Evolutionary conservation across 2,888 invertebrate genomes (phyloP).

Genomic region (Drosophila mulleri): DNA sequence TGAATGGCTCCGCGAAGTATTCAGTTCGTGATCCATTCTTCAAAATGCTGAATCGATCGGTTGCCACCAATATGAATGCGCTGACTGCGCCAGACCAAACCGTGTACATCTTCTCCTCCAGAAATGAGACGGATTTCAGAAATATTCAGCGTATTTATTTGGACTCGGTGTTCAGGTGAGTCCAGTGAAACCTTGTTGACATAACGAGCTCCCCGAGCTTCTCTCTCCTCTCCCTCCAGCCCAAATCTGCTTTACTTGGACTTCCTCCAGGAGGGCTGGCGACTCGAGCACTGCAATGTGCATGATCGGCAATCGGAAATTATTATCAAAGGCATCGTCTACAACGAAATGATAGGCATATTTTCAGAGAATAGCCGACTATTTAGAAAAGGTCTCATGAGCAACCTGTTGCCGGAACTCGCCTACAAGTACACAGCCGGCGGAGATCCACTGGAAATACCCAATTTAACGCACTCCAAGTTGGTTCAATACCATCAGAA

Average conservation of each 20-base stretch:
- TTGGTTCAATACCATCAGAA: conserved; percentile 92
- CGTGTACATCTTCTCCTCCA: conserved; percentile 96
- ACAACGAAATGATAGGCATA: conserved; percentile 99
- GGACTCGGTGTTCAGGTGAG: conserved; percentile 93
- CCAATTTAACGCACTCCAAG: conserved; percentile 91
- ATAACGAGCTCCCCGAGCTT: neutral
- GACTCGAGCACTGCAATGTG: conserved; percentile 92
- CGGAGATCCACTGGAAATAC: conserved; percentile 95
- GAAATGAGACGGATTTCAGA: conserved; percentile 93
- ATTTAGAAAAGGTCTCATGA: conserved; percentile 90
- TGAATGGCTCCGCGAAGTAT: conserved; percentile 95
- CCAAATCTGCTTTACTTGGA: conserved; percentile 93
- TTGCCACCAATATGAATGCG: conserved; percentile 98
- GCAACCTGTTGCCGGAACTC: conserved; percentile 90
- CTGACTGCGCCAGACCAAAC: conserved; percentile 96
- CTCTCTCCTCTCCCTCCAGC: conserved; percentile 53
- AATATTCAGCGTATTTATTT: conserved; percentile 96
- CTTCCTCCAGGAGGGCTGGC: conserved; percentile 98
- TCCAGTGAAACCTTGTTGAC: neutral
- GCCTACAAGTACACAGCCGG: conserved; percentile 95
- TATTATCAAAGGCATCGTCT: conserved; percentile 96
- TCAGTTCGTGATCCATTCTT: conserved; percentile 98
- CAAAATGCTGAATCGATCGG: conserved; percentile 96
- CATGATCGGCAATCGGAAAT: conserved; percentile 91
- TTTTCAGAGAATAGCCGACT: conserved; percentile 94